Conservation (phyloP, 2,888 invertebrate genomes). For the Agrotis puta region DNA sequence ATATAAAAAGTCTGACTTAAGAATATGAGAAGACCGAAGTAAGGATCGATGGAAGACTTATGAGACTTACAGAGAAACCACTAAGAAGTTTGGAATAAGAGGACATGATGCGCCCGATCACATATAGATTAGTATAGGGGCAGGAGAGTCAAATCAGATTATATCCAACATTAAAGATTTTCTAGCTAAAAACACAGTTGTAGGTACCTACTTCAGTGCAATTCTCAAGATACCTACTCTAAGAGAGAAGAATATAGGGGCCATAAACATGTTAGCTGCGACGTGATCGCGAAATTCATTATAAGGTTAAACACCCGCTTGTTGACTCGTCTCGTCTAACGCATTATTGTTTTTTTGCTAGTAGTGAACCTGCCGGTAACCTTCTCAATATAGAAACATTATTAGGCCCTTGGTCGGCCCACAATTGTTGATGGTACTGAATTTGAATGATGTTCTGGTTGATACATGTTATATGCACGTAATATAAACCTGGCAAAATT, state of each 20-base stretch:
- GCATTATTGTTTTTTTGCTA: conserved; percentile 18
- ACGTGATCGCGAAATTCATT: conserved; percentile 81
- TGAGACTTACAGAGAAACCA: too few species aligned
- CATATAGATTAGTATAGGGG: too few species aligned
- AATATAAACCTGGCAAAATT: too few species aligned
- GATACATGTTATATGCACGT: neutral
- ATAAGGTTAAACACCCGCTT: conserved; percentile 84
- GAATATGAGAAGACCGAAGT: too few species aligned
- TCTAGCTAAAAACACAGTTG: neutral
- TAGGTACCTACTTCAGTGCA: neutral
- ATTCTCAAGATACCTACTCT: neutral
- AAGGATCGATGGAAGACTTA: too few species aligned
- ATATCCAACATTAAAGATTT: neutral
- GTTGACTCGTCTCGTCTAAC: conserved; percentile 66
- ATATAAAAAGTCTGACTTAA: too few species aligned
- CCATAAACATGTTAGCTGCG: conserved; percentile 49
- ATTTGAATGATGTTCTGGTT: neutral
- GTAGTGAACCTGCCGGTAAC: neutral
- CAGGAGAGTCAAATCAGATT: neutral
- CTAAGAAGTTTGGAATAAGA: too few species aligned
- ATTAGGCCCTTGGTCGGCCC: neutral
- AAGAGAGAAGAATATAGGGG: conserved; percentile 2
- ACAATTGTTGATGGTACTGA: neutral
- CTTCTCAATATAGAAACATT: neutral
- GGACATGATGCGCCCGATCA: too few species aligned